A percentile compares a stretch with the other conserved stretches of the same genome.
Evolutionary conservation across 1,140 invertebrate species (phyloP).

Genomic region (Hylyphantes graminicola): DNA sequence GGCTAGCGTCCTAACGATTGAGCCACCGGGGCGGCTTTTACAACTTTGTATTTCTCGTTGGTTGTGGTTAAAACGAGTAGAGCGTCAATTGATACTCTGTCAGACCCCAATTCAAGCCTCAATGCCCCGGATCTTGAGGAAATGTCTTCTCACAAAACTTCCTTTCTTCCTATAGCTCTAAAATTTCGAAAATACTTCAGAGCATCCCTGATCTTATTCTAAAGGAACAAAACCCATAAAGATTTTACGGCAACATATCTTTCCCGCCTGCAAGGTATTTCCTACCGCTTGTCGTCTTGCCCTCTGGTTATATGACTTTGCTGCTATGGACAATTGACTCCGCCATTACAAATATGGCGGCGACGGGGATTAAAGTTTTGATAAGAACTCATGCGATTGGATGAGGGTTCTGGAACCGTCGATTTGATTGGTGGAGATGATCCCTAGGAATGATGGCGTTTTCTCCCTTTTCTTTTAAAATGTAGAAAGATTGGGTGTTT

Average conservation of each 20-base stretch:
- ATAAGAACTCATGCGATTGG: constrained; percentile 4
- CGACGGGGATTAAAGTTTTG: neutral
- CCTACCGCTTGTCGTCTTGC: constrained; percentile 1
- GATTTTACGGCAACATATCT: constrained; percentile 3
- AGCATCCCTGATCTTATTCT: constrained; percentile 1
- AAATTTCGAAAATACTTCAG: neutral
- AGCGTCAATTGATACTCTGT: no score
- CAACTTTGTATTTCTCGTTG: no score
- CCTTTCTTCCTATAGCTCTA: no score
- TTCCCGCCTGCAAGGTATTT: neutral
- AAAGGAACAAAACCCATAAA: constrained; percentile 20
- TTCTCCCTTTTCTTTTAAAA: neutral
- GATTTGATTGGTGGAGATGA: neutral
- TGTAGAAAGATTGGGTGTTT: no score
- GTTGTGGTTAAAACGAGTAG: no score
- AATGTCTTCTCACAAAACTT: no score
- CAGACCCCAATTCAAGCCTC: no score
- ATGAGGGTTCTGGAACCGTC: neutral
- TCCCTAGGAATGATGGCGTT: constrained; percentile 1
- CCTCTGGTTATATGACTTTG: neutral
- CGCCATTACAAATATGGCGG: neutral
- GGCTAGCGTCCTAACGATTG: no score
- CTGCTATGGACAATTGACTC: constrained; percentile 18
- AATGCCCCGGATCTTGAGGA: no score
- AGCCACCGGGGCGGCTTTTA: no score